Base-by-base conservation (phyloP, 1,140 invertebrate species). In the Kradibia gibbosae region DNA sequence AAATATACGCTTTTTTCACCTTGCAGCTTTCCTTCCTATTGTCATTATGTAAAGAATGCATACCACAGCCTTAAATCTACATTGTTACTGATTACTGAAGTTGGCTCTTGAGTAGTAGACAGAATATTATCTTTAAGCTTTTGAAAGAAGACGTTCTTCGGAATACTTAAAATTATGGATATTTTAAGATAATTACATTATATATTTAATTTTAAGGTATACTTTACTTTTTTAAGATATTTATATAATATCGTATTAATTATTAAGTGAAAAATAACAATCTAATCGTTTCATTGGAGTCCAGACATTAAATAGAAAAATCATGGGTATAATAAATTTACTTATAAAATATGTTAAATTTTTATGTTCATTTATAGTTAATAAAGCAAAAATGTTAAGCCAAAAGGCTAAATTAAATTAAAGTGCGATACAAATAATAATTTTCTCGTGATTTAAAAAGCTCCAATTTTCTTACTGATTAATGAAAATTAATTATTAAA, bases 101-200 rank as follows among this genome's bases (percentile, higher is more conserved):
- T 39, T 57, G 34, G 53, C 20, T 34, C 53, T 60, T 36, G 28
- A 75, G 34, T 39, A 34, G 11, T 25, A 22, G 13, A 53, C 3
- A 73, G 28, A 3, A 2, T 28, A 34, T 73, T 73, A 50, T 73
- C n/a, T 62, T 5, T 53, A 73, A 73, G 71, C 71, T 25, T 73
- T n/a, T 73, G 48, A 22, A 20, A 53, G 28, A 53, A 73, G 71
- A 73, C 71, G 22, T 50, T 53, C 2, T 22, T 73, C 11, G 42
- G 70, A 50, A 72, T 48, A n/a, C n/a, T n/a, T 25, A 25, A 72
- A 3, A 2, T 39, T 67, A 28, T 39, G 22, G 3, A 36, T 3
- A 36, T 1, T 36, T 65, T 65, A n/a, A 1, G 13, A 65, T 62
- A 1, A 3, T 22, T 34, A 34, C 3, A 36, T 15, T 60, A 39